phyloP scores from a whole-genome alignment of 2,797 vertebrate genomes.

The Gastrophryne carolinensis region DNA sequence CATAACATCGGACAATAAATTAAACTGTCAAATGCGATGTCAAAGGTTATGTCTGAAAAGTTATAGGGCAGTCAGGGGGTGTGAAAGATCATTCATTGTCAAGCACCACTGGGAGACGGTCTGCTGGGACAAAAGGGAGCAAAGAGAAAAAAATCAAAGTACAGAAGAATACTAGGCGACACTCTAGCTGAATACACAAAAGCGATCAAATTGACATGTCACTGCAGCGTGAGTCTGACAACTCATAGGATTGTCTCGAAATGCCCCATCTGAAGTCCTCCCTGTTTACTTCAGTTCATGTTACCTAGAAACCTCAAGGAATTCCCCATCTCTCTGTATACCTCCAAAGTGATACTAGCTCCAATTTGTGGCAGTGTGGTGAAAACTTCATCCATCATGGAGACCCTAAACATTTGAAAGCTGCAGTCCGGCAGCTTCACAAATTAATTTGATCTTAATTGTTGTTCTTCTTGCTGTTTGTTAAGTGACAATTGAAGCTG shows the following conservation, averaged over 20 bases:
- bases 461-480: slow-evolving; percentile 45
- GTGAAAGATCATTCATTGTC: slow-evolving; percentile 96
- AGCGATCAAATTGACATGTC: slow-evolving; percentile 88
- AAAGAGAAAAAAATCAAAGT: slow-evolving; percentile 80
- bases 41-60: slow-evolving; percentile 87
- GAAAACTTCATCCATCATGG: slow-evolving; percentile 24
- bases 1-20: slow-evolving; percentile 99
- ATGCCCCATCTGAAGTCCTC: slow-evolving; percentile 58
- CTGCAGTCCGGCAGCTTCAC: slow-evolving; percentile 12
- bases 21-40: slow-evolving; percentile 95
- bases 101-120: slow-evolving; percentile 85
- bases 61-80: slow-evolving; percentile 90
- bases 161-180: slow-evolving; percentile 79
- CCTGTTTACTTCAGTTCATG: slow-evolving; percentile 53
- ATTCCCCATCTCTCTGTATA: slow-evolving; percentile 48
- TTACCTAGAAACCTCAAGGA: slow-evolving; percentile 55
- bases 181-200: slow-evolving; percentile 79
- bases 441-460: slow-evolving; percentile 19
- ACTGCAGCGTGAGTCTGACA: slow-evolving; percentile 81
- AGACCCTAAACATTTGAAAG: slow-evolving; percentile 34
- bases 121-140: slow-evolving; percentile 82
- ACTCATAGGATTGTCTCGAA: slow-evolving; percentile 76
- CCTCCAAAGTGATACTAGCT: slow-evolving; percentile 48
- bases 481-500: slow-evolving; percentile 50
- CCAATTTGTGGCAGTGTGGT: slow-evolving; percentile 22